These are phyloP conservation scores for Brachionus asplanchnoidis DNA, from an alignment of 1,140 invertebrate genomes.

Conservation along the genomic window DNA sequence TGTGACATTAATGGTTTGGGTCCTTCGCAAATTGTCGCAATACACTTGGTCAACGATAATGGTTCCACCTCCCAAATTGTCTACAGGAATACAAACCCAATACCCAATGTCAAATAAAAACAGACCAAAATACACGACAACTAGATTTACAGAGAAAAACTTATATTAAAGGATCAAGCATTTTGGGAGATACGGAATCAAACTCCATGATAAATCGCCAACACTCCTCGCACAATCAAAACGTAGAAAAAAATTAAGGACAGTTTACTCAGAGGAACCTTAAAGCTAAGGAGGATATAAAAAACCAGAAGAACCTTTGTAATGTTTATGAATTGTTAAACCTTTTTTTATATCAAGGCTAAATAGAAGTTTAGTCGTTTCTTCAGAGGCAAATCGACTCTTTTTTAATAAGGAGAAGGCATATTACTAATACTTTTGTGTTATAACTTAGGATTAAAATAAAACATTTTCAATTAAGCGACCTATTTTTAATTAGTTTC, in stretches of 20 bases:
- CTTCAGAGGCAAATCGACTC: no score
- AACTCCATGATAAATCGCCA: background rate
- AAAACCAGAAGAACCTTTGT: no score
- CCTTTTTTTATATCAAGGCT: no score
- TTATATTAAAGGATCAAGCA: background rate
- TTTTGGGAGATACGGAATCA: background rate
- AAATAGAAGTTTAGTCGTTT: no score
- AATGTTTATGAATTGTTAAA: no score
- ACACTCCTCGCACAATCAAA: background rate
- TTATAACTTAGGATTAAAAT: no score
- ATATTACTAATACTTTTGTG: no score
- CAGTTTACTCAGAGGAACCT: no score
- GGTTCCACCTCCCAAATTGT: background rate
- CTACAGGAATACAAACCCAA: background rate
- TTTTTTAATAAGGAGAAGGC: no score
- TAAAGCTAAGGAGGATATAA: no score
- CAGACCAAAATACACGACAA: background rate
- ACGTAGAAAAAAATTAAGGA: background rate
- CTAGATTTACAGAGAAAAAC: background rate
- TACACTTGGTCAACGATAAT: background rate
- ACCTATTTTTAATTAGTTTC: no score
- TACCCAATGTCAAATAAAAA: background rate
- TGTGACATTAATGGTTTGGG: background rate
- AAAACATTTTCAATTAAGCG: no score
- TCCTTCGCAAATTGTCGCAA: background rate